Base-by-base conservation (phyloP, 2,113 vertebrate genomes). In the Microtus richardsoni region DNA sequence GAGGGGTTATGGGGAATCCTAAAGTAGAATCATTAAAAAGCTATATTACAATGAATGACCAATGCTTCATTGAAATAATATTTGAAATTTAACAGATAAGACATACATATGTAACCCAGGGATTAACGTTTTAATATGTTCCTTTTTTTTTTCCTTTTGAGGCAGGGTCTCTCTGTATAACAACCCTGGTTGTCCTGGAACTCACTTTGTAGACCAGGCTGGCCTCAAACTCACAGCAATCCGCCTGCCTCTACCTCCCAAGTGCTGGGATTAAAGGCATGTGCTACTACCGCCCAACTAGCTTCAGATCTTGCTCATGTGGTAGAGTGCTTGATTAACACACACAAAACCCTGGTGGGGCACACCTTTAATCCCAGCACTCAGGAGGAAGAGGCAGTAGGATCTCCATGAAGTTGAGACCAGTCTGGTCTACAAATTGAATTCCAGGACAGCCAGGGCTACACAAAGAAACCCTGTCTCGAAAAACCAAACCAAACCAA, bases 1-100 rank as follows among this genome's bases (percentile, higher is more conserved):
- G 33, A 5, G 14, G 33, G 5, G 8, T 41, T 4, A 30, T 7
- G n/a, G 19, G 60, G 88, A 91, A 47, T 79, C 21, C 85, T 58
- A 79, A 84, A 89, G 83, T 90, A 74, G 66, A 94, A 78, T 80
- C 36, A 49, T 89, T 94, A 85, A 60, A 75, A 96, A 70, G 39
- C 47, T 79, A 1, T 11, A 12, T 83, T 77, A 14, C 44, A 30
- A 21, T 10, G 74, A 88, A 33, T 91, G 70, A 77, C 5, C 28
- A 12, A 21, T 89, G 26, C 5, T 28, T 95, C 19, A 52, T 62
- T 85, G 91, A 71, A 94, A 68, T 7, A 28, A 0, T 79, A 66
- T 84, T 60, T 91, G 74, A 41, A 85, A 84, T 47, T 39, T 47
- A 78, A 33, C 41, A 64, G 89, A 49, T 49, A 49, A 71, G 73